These are phyloP conservation scores for Brachyistius frenatus DNA, from an alignment of 2,113 vertebrate genomes.

Conservation along the genomic window DNA sequence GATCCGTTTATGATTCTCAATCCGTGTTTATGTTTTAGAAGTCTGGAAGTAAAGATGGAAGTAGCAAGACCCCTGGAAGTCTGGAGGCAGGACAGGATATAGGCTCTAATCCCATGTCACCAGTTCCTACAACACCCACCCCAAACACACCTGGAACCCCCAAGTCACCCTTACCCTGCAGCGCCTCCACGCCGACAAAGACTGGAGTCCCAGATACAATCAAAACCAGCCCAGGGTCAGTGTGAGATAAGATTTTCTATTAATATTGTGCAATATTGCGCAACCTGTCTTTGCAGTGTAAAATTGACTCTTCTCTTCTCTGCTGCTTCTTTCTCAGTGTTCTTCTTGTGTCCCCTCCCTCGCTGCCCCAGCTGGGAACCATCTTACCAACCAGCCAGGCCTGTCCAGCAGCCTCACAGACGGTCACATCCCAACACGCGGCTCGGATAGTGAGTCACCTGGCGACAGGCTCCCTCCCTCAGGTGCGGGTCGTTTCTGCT, in stretches of 20 bases:
- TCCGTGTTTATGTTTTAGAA: constrained; percentile 84
- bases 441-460: constrained; percentile 88
- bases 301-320: neutral
- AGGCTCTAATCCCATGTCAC: constrained; percentile 82
- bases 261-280: neutral
- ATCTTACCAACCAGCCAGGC: constrained; percentile 88
- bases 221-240: constrained; percentile 91
- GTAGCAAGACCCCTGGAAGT: constrained; percentile 83
- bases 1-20: neutral
- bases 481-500: constrained; percentile 92
- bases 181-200: constrained; percentile 85
- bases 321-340: constrained; percentile 78
- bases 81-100: constrained; percentile 86
- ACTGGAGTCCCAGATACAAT: constrained; percentile 85
- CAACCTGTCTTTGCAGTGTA: neutral
- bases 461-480: constrained; percentile 87
- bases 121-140: constrained; percentile 85
- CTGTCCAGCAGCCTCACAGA: constrained; percentile 79
- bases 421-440: constrained; percentile 83
- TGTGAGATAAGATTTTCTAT: neutral
- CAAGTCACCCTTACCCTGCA: constrained; percentile 88
- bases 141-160: constrained; percentile 85
- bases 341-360: constrained; percentile 93
- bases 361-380: constrained; percentile 92
- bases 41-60: constrained; percentile 89